Evolutionary conservation across 2,113 vertebrate species (phyloP).

Genomic region (Pongo pygmaeus): DNA sequence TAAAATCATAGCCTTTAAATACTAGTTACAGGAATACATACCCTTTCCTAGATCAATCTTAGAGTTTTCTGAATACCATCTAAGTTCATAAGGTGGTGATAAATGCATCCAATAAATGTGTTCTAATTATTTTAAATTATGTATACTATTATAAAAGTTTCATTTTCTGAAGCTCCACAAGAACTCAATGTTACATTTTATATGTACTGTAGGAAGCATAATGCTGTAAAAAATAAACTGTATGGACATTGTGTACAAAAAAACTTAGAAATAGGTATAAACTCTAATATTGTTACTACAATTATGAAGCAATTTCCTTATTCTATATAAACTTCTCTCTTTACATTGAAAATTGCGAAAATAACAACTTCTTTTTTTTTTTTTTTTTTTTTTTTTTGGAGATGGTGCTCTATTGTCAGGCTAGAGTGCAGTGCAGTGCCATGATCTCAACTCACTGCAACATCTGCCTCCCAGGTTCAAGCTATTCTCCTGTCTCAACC

Average conservation of each 20-base stretch:
- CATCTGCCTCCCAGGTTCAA: too few species aligned
- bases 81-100: not conserved
- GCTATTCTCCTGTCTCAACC: too few species aligned
- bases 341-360: not conserved
- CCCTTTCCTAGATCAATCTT: not conserved
- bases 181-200: not conserved
- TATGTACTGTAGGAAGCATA: not conserved
- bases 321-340: not conserved
- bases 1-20: not conserved
- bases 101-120: not conserved
- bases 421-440: too few species aligned
- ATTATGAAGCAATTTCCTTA: not conserved
- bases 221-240: not conserved
- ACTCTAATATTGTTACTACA: not conserved
- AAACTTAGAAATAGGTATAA: not conserved
- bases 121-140: not conserved
- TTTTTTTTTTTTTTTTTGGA: too few species aligned
- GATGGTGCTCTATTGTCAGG: accelerated
- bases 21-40: not conserved
- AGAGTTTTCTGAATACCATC: not conserved
- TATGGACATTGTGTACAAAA: not conserved
- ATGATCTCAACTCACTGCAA: too few species aligned
- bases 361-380: not conserved
- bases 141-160: not conserved
- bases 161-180: not conserved